phyloP scores from a whole-genome alignment of 2,888 invertebrate genomes.

The Aethes cnicana region DNA sequence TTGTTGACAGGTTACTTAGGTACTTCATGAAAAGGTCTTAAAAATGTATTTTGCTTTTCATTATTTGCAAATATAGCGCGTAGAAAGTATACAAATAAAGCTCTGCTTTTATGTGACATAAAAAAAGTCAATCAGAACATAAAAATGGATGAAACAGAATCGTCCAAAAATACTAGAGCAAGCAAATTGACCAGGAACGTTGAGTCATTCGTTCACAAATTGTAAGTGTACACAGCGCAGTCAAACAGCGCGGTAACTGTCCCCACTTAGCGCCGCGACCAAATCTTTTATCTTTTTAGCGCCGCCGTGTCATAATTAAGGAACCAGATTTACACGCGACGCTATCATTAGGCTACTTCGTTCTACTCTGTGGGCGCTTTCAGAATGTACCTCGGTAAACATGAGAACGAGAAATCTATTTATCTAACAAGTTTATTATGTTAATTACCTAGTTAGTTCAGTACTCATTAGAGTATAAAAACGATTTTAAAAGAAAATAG shows the following conservation, averaged over 20 bases:
- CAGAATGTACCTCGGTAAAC: conserved; percentile 6
- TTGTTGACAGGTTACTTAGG: no score
- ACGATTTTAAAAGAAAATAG: no score
- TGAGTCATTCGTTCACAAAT: conserved; percentile 7
- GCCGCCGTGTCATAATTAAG: conserved; percentile 44
- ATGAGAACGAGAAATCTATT: not conserved
- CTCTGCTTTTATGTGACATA: no score
- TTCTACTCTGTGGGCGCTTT: conserved; percentile 9
- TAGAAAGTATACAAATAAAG: no score
- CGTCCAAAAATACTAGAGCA: no score
- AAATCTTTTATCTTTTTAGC: conserved; percentile 69
- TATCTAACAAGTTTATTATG: not conserved
- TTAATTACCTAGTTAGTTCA: no score
- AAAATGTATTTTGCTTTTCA: no score
- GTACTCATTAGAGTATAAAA: no score
- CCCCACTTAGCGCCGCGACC: conserved; percentile 53
- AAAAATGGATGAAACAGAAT: no score
- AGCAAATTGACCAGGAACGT: conserved; percentile 3
- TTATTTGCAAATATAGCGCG: no score
- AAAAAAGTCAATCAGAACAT: no score
- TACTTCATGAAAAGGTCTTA: no score
- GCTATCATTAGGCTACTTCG: conserved; percentile 12
- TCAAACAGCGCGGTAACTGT: conserved; percentile 51
- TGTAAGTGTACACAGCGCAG: not conserved
- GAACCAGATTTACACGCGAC: conserved; percentile 31